These are phyloP conservation scores for Porites evermanni DNA, from an alignment of 92 coral and sea anemone species.

Conservation along the genomic window DNA sequence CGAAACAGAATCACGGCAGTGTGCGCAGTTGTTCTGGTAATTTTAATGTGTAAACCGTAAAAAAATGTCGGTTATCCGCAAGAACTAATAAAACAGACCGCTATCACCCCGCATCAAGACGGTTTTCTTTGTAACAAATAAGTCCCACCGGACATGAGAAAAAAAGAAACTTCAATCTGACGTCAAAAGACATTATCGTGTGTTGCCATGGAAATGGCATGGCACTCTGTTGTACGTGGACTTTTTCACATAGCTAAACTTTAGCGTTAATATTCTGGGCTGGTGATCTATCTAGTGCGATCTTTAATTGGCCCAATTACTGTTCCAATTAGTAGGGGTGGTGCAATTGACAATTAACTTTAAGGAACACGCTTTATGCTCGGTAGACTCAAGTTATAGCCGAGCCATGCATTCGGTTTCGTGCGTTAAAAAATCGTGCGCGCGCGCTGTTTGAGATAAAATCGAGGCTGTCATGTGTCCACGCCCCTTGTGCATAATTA, in stretches of 20 bases:
- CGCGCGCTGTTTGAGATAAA: conserved; percentile 7
- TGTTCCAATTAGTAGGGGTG: too few relatives aligned
- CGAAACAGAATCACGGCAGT: neutral
- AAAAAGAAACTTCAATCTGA: neutral
- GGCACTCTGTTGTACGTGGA: too few relatives aligned
- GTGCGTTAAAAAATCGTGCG: neutral
- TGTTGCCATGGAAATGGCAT: conserved; percentile 1
- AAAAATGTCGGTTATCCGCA: neutral
- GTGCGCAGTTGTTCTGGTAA: neutral
- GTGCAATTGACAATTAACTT: neutral
- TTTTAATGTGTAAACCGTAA: too few relatives aligned
- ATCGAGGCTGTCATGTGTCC: conserved; percentile 12
- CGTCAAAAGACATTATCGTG: conserved; percentile 17
- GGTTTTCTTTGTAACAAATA: conserved; percentile 9
- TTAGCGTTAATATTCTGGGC: neutral
- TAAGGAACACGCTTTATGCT: neutral
- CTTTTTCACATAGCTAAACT: too few relatives aligned
- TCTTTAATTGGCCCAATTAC: too few relatives aligned
- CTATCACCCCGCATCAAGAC: conserved; percentile 6
- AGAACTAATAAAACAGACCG: neutral
- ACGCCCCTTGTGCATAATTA: conserved; percentile 12
- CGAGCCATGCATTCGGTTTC: conserved; percentile 2
- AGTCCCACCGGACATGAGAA: neutral
- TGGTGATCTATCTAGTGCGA: neutral
- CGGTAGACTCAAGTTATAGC: neutral